Percentiles rank a stretch among this genome's conserved stretches.
Evolutionary conservation across 2,888 invertebrate genomes (phyloP).

Genomic region (Coleophora deauratella): DNA sequence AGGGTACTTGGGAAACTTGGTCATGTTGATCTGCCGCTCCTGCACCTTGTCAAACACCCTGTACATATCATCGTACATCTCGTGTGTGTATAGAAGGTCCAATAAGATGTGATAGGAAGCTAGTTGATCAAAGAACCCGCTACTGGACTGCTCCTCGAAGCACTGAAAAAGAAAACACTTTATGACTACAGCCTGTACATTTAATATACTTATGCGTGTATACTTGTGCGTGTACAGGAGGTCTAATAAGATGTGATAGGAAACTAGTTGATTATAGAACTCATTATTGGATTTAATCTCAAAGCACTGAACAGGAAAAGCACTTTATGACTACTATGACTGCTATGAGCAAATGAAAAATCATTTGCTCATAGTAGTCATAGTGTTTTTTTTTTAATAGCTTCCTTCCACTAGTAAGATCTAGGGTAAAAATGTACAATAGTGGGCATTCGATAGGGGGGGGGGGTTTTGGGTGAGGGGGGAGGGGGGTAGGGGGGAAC

Average conservation of each 20-base stretch:
- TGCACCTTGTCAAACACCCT: conserved; percentile 77
- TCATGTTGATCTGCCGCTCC: conserved; percentile 75
- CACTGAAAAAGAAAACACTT: conserved; percentile 56
- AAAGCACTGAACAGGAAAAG: conserved; percentile 72
- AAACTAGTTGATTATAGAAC: conserved; percentile 82
- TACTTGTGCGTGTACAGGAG: conserved; percentile 78
- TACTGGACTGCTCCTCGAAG: conserved; percentile 75
- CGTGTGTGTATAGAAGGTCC: conserved; percentile 80
- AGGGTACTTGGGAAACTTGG: conserved; percentile 79
- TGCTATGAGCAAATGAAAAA: too few relatives aligned
- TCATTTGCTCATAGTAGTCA: too few relatives aligned
- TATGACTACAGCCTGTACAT: neutral
- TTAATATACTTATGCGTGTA: too few relatives aligned
- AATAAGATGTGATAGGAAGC: conserved; percentile 79
- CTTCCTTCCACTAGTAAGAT: too few relatives aligned
- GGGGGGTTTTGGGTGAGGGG: too few relatives aligned
- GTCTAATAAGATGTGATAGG: conserved; percentile 80
- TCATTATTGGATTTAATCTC: conserved; percentile 73
- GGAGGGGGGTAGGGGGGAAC: too few relatives aligned
- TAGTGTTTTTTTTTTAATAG: too few relatives aligned
- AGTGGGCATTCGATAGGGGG: too few relatives aligned
- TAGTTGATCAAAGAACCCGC: conserved; percentile 82
- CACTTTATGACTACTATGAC: neutral
- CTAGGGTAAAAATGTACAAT: too few relatives aligned
- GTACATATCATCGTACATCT: conserved; percentile 78